phyloP scores from a whole-genome alignment of 1,140 invertebrate genomes.

The Sesamia nonagrioides region DNA sequence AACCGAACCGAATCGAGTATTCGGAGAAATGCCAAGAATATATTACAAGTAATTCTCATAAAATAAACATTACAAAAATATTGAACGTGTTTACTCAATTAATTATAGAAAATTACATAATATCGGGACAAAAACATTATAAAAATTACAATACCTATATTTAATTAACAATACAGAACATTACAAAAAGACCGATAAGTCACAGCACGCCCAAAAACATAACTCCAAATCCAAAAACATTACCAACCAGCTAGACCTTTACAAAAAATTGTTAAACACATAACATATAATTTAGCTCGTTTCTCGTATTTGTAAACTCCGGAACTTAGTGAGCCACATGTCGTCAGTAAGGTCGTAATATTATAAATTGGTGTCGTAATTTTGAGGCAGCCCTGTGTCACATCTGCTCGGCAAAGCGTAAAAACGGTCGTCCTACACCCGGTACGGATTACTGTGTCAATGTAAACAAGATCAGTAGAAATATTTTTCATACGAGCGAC shows the following conservation, averaged over 20 bases:
- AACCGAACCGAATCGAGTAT: too few relatives aligned
- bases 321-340: conserved; percentile 46
- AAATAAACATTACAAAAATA: too few relatives aligned
- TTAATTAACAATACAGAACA: neutral
- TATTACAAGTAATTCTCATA: too few relatives aligned
- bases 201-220: neutral
- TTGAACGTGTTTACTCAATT: too few relatives aligned
- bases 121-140: too few relatives aligned
- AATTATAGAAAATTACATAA: too few relatives aligned
- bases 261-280: conserved; percentile 22
- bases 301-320: conserved; percentile 42
- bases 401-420: conserved; percentile 64
- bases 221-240: neutral
- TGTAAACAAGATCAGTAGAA: conserved; percentile 78
- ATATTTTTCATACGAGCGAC: conserved; percentile 76
- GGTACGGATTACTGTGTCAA: conserved; percentile 71
- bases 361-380: conserved; percentile 49
- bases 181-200: neutral
- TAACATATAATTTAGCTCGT: conserved; percentile 41
- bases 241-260: neutral
- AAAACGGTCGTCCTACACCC: conserved; percentile 58
- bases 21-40: too few relatives aligned
- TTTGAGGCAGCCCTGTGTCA: conserved; percentile 52
- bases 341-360: conserved; percentile 43
- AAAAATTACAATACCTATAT: too few relatives aligned